Conservation (phyloP, 1,140 invertebrate species). For the Zaprionus africanus region DNA sequence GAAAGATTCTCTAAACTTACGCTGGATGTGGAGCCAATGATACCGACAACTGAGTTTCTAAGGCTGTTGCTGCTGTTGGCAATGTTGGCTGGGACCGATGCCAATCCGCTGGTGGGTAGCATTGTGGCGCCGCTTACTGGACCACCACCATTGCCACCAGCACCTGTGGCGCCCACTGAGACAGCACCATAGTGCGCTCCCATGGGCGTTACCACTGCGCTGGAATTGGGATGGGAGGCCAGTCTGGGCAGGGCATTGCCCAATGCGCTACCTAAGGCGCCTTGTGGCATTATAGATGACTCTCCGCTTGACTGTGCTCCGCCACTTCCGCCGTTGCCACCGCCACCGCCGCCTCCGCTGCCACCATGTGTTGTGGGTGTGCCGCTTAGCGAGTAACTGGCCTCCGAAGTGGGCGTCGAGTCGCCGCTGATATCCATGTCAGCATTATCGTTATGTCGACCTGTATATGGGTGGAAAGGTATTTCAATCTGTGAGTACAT, state of each 20-base stretch:
- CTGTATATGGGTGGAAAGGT: constrained; percentile 23
- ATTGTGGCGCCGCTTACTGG: constrained; percentile 81
- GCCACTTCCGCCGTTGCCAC: constrained; percentile 42
- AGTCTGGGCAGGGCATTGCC: constrained; percentile 89
- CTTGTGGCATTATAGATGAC: constrained; percentile 37
- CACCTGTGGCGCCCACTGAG: constrained; percentile 31
- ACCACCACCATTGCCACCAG: constrained; percentile 33
- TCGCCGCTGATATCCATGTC: constrained; percentile 95
- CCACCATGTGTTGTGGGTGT: constrained; percentile 75
- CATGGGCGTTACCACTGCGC: constrained; percentile 48
- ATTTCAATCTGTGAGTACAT: neutral
- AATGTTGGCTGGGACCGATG: constrained; percentile 62
- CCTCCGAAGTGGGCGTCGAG: constrained; percentile 91
- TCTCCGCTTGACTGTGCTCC: constrained; percentile 42
- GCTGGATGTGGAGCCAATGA: constrained; percentile 75
- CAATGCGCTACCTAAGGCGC: constrained; percentile 35
- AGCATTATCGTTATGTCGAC: constrained; percentile 85
- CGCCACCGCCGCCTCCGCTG: constrained; percentile 35
- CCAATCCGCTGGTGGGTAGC: constrained; percentile 74
- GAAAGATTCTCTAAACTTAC: constrained; percentile 41
- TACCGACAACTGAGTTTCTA: constrained; percentile 74
- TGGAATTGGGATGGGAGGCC: constrained; percentile 86
- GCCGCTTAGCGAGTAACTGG: constrained; percentile 85
- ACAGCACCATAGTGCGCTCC: constrained; percentile 45
- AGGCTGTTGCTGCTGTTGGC: constrained; percentile 63